Evolutionary conservation across 2,797 vertebrate genomes (phyloP), one percentile per base, ranked within the genome.

Genomic region (Hoplostethus atlanticus): DNA sequence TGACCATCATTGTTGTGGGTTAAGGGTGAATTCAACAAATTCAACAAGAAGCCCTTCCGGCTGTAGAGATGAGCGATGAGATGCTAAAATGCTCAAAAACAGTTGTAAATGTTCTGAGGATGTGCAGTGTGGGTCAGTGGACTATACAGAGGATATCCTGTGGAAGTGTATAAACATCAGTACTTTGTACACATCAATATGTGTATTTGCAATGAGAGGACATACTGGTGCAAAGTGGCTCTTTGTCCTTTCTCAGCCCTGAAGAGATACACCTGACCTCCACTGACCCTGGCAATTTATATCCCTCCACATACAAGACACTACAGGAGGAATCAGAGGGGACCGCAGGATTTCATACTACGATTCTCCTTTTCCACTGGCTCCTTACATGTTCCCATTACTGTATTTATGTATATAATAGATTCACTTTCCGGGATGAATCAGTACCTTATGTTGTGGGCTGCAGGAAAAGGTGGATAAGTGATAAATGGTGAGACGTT

Each of bases 231-330:
- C 2, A 11, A 1, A 8, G 5, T 42, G 61, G 71, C 34, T 57
- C 48, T 46, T 44, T 42, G 21, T 8, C 38, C 10, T 71, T 71
- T 60, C 68, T 80, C 21, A 9, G 30, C 36, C 62, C 70, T 28
- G 67, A 62, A 6, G 63, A 48, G 28, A 30, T 80, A 64, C 66
- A 74, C 15, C 58, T 70, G 16, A 80, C 40, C 38, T 70, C 46
- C 50, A 64, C 53, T 47, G 71, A 58, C 17, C 25, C 55, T 15
- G n/a, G n/a, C 59, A 61, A 10, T 30, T 68, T 72, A 30, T 63
- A 72, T 46, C 54, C 55, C 31, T 56, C 38, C 36, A 34, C 15
- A 67, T 46, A 81, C 10, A 42, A 28, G 64, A 80, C 75, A 17
- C 40, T 47, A 53, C 70, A 77, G 16, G 16, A 68, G 40, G 68